Evolutionary conservation across 2,797 vertebrate species (phyloP), one percentile per base, ranked within the genome.

Genomic region (Podarcis lilfordi): DNA sequence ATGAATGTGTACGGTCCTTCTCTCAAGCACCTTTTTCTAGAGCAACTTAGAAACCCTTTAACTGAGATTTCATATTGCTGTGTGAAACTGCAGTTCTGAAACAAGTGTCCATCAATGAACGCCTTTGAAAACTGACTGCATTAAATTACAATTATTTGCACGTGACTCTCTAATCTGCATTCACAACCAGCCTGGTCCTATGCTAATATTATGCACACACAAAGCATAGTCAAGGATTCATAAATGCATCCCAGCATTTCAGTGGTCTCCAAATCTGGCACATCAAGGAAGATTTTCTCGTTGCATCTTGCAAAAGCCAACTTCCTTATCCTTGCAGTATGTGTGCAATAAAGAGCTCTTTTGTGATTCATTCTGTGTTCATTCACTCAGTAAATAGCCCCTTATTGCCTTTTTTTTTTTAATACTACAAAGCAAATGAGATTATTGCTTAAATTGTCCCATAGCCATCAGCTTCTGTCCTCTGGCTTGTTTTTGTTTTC

Each of bases 381-480:
- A 95, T 95, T 96, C 94, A 95, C 94, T 96, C 92, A 95, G 96
- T 96, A 96, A 97, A 96, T 95, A 96, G 94, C 91, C 92, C 93
- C 95, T 96, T 95, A 95, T 82, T 94, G 95, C 93, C 61, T 86
- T 76, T 85, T 11, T 76, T 10, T 32, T 29, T 93, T 95, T 95
- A 93, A 94, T 94, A 92, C 91, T 96, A 96, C 95, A 95, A 96
- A 96, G 95, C 95, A 97, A 96, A 96, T 95, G 94, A 96, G 93
- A 96, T 97, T 96, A 95, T 94, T 95, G 91, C 92, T 93, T 94
- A 95, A 96, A 96, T 96, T 95, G 96, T 94, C 94, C 94, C 45
- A 93, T 95, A 94, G 95, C 90, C 2, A 95, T 80, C 82, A 89
- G 94, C 95, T 93, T 94, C 95, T 95, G 95, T 96, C 78, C 72